Evolutionary conservation across 2,888 invertebrate genomes (phyloP).

Genomic region (Drosophila sordidula): DNA sequence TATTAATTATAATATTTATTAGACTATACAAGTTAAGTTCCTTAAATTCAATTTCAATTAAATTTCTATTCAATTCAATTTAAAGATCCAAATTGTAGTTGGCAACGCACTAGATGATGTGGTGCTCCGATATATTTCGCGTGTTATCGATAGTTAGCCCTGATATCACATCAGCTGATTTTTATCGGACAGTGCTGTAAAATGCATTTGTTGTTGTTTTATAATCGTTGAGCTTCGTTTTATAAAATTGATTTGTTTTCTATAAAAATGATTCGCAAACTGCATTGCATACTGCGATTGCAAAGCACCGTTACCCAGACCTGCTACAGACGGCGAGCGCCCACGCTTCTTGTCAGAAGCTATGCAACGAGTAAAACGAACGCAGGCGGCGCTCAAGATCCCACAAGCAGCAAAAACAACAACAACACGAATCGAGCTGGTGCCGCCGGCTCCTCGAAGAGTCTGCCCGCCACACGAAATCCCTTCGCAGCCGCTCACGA

Average conservation of each 20-base stretch:
- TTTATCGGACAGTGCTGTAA: slow-evolving; percentile 38
- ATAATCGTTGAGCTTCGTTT: slow-evolving; percentile 55
- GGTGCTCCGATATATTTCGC: neutral
- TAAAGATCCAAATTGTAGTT: no score
- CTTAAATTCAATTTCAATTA: no score
- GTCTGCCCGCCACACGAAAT: slow-evolving; percentile 77
- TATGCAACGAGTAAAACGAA: slow-evolving; percentile 41
- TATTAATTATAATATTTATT: no score
- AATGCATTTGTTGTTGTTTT: slow-evolving; percentile 65
- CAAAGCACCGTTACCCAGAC: slow-evolving; percentile 37
- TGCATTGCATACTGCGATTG: slow-evolving; percentile 51
- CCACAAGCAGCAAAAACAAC: neutral
- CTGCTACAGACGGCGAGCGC: slow-evolving; percentile 18
- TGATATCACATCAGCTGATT: slow-evolving; percentile 33
- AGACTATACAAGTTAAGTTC: no score
- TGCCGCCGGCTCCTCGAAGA: slow-evolving; percentile 33
- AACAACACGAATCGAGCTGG: slow-evolving; percentile 27
- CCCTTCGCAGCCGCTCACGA: slow-evolving; percentile 77
- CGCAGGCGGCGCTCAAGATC: slow-evolving; percentile 2
- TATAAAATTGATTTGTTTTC: slow-evolving; percentile 27
- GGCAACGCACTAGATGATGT: neutral
- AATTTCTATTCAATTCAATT: no score
- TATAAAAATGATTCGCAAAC: slow-evolving; percentile 68
- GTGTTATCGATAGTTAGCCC: slow-evolving; percentile 15
- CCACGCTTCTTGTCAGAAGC: slow-evolving; percentile 26